Evolutionary conservation across 64 coral and sea anemone genomes (phyloP).

Genomic region (Astreopora myriophthalma): DNA sequence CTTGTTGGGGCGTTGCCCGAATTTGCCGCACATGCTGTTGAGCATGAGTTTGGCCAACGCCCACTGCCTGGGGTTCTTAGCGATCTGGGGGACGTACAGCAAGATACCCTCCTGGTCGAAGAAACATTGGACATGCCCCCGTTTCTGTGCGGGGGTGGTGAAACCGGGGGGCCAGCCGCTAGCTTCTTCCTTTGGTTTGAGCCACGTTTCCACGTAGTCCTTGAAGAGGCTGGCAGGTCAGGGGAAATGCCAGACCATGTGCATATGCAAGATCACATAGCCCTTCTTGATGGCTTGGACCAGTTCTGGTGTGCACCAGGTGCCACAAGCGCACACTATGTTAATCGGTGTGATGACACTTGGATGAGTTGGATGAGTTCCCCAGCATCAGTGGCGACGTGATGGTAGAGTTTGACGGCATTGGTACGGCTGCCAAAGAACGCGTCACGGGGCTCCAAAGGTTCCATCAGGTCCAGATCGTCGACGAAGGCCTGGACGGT

Average conservation of each 20-base stretch:
- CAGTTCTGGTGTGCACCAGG: background rate
- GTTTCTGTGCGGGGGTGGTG: background rate
- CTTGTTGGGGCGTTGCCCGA: background rate
- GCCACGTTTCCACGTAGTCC: background rate
- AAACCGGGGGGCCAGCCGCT: background rate
- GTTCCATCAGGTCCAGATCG: background rate
- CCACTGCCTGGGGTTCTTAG: background rate
- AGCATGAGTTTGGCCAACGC: background rate
- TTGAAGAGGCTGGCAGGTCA: background rate
- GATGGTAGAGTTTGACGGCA: background rate
- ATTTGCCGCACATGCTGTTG: constrained; percentile 36
- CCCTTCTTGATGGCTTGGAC: background rate
- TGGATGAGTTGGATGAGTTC: background rate
- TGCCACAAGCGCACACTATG: background rate
- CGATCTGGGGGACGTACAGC: background rate
- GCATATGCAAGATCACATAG: background rate
- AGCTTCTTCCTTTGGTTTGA: background rate
- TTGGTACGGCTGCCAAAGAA: background rate
- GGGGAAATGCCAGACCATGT: constrained; percentile 12
- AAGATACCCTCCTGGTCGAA: background rate
- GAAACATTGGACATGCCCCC: background rate
- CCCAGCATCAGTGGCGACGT: no score
- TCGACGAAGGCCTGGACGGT: background rate
- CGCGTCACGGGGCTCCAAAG: background rate
- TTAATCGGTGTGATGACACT: background rate